Conservation (phyloP, 1,140 invertebrate genomes). For the Lethocerus indicus region DNA sequence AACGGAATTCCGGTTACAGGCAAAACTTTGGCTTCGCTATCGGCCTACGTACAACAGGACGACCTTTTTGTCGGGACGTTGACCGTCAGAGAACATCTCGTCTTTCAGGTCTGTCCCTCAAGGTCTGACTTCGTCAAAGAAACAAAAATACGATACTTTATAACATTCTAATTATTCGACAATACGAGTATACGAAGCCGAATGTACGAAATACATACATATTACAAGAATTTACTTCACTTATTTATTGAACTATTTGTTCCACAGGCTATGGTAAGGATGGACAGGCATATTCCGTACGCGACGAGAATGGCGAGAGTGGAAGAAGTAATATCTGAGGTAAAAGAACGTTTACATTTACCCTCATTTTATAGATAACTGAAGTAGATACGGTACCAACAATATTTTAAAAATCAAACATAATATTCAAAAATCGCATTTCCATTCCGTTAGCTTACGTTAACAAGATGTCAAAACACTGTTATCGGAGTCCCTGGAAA, state of each 20-base stretch:
- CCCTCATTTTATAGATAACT: no score
- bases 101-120: conserved; percentile 61
- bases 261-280: conserved; percentile 68
- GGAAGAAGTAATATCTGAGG: conserved; percentile 77
- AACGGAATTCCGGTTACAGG: conserved; percentile 45
- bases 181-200: no score
- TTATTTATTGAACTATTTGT: conserved; percentile 8
- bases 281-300: conserved; percentile 67
- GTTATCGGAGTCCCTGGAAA: conserved; percentile 71
- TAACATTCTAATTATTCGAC: no score
- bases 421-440: no score
- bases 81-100: conserved; percentile 79
- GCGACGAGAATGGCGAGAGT: conserved; percentile 62
- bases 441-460: conserved; percentile 60
- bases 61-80: conserved; percentile 86
- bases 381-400: conserved; percentile 1
- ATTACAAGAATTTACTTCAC: no score
- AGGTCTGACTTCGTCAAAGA: no score
- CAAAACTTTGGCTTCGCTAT: conserved; percentile 52
- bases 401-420: no score
- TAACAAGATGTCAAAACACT: conserved; percentile 74
- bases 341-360: conserved; percentile 28
- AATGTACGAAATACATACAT: no score
- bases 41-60: conserved; percentile 91
- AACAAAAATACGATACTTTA: no score